Conservation (phyloP, 2,797 vertebrate species). For the Carapus acus region DNA sequence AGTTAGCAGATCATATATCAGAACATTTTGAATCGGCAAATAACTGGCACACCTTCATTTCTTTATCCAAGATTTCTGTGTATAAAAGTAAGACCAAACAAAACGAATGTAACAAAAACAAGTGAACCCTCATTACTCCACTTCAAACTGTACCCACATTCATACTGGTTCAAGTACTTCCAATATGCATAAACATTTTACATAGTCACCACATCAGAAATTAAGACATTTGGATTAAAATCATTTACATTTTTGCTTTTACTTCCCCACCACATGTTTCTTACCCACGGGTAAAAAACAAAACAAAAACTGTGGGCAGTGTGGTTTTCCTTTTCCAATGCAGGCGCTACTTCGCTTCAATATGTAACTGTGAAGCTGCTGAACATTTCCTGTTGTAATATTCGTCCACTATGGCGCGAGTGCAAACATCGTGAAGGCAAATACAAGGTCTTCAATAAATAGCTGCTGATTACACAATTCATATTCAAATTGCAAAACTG, state of each 20-base stretch:
- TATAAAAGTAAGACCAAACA: too few species aligned
- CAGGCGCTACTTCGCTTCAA: too few species aligned
- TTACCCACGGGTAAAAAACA: neutral
- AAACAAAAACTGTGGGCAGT: too few species aligned
- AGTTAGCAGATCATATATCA: too few species aligned
- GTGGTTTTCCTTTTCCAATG: too few species aligned
- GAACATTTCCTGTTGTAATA: slow-evolving; percentile 3
- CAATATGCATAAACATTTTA: slow-evolving; percentile 27
- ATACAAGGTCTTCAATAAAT: slow-evolving; percentile 1
- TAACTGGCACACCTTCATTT: slow-evolving; percentile 50
- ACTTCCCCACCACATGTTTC: slow-evolving; percentile 7
- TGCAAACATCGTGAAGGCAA: slow-evolving; percentile 16
- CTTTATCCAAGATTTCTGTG: slow-evolving; percentile 18
- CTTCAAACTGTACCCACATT: slow-evolving; percentile 29
- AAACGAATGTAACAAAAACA: too few species aligned
- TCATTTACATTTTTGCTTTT: slow-evolving; percentile 2
- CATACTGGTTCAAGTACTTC: slow-evolving; percentile 20
- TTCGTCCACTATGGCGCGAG: slow-evolving; percentile 11
- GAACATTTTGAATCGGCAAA: neutral
- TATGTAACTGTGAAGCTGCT: slow-evolving; percentile 1
- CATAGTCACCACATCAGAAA: slow-evolving; percentile 31
- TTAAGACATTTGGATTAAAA: slow-evolving; percentile 43
- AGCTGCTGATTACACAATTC: too few species aligned
- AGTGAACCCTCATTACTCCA: too few species aligned
- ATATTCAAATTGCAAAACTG: slow-evolving; percentile 1